phyloP scores from a whole-genome alignment of 2,797 vertebrate genomes.

The Poecilia wingei region DNA sequence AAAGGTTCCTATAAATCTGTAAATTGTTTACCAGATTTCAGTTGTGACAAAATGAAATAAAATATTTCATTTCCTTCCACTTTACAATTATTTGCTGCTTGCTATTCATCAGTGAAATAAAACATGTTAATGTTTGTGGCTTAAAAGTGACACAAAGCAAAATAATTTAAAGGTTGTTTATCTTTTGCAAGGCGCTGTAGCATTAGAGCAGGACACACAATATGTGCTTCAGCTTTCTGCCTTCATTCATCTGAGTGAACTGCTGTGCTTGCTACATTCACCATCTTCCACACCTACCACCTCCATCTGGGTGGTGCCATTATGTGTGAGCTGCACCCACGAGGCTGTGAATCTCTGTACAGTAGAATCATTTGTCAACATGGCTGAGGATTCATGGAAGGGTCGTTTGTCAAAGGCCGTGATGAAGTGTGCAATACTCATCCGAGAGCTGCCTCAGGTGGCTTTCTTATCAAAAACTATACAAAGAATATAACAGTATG shows the following conservation, averaged over 20 bases:
- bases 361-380: conserved; percentile 54
- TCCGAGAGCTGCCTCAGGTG: conserved; percentile 26
- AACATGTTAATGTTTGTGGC: background rate
- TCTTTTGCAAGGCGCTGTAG: background rate
- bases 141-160: background rate
- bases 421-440: conserved; percentile 31
- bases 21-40: background rate
- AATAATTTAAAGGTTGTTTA: background rate
- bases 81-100: background rate
- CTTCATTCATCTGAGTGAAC: conserved; percentile 66
- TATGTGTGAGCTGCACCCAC: conserved; percentile 47
- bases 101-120: background rate
- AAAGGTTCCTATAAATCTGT: background rate
- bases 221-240: conserved; percentile 37
- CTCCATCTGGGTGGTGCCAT: conserved; percentile 48
- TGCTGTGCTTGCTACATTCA: conserved; percentile 47
- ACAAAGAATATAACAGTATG: conserved; percentile 9
- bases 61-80: background rate
- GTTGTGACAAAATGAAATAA: background rate
- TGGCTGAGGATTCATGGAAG: conserved; percentile 35
- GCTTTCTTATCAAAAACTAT: conserved; percentile 31
- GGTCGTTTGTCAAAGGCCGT: conserved; percentile 46
- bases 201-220: conserved; percentile 10
- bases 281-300: conserved; percentile 37
- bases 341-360: conserved; percentile 41